Percentiles rank a stretch among this genome's conserved stretches.
phyloP scores from a whole-genome alignment of 1,140 invertebrate species.

The Varroa destructor region DNA sequence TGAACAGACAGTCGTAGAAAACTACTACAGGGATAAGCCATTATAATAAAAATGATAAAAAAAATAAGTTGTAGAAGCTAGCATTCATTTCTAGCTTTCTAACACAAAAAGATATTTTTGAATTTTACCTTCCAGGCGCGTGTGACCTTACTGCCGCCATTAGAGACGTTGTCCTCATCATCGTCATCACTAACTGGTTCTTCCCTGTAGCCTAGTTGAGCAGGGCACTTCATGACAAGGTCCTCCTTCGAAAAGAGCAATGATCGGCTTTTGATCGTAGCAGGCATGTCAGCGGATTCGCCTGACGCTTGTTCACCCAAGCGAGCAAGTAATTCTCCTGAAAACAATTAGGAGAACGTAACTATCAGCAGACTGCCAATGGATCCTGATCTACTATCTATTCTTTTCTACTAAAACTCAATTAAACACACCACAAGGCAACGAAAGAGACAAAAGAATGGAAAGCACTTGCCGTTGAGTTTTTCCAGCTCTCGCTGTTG shows the following conservation, averaged over 20 bases:
- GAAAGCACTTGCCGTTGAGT: not conserved
- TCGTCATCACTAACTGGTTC: slow-evolving; percentile 15
- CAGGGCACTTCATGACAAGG: slow-evolving; percentile 19
- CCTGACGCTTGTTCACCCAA: slow-evolving; percentile 5
- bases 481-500: slow-evolving; percentile 1
- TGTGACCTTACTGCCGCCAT: not conserved
- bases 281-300: slow-evolving; percentile 6
- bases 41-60: not conserved
- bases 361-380: no score
- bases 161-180: slow-evolving; percentile 12
- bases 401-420: no score
- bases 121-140: slow-evolving; percentile 4
- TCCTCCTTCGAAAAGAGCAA: slow-evolving; percentile 17
- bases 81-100: not conserved
- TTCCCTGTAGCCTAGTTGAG: slow-evolving; percentile 16
- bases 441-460: no score
- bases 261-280: slow-evolving; percentile 21
- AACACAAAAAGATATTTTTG: not conserved
- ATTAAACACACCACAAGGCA: no score
- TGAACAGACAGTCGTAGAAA: not conserved
- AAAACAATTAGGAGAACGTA: no score
- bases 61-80: not conserved
- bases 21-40: not conserved
- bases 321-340: slow-evolving; percentile 18
- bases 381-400: no score